Evolutionary conservation across 2,888 invertebrate species (phyloP).

Genomic region (Brachyopa scutellaris): DNA sequence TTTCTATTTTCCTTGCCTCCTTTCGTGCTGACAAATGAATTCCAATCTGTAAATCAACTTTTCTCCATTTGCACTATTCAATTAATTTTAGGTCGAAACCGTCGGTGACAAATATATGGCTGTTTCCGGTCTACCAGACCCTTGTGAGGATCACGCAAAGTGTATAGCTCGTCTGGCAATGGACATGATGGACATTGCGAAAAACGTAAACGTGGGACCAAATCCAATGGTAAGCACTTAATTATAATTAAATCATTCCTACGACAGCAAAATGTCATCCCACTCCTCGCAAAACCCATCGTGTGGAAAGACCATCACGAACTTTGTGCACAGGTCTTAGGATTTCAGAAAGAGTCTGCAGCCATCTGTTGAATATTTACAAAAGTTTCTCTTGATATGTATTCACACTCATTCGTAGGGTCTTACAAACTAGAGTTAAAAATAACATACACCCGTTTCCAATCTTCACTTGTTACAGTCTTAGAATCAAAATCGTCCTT

Average conservation of each 20-base stretch:
- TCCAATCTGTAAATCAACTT: no score
- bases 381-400: constrained; percentile 2
- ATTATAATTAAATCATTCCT: constrained; percentile 23
- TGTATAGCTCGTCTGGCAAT: constrained; percentile 95
- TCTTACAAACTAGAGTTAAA: no score
- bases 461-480: constrained; percentile 8
- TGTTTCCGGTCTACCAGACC: constrained; percentile 96
- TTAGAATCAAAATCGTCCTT: not conserved
- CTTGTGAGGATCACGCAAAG: constrained; percentile 93
- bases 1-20: no score
- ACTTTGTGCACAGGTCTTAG: not conserved
- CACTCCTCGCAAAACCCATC: not conserved
- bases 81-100: constrained; percentile 91
- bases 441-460: not conserved
- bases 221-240: constrained; percentile 89
- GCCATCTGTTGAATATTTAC: constrained; percentile 14
- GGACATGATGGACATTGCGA: constrained; percentile 97
- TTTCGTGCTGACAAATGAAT: no score
- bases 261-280: not conserved
- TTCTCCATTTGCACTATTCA: constrained; percentile 2
- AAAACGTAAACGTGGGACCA: constrained; percentile 92
- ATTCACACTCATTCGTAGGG: not conserved
- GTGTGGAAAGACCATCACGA: not conserved
- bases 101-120: constrained; percentile 99
- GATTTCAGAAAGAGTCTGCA: not conserved